Evolutionary conservation across 2,113 vertebrate genomes (phyloP), one percentile per base, ranked within the genome.

Genomic region (Callipepla californica): DNA sequence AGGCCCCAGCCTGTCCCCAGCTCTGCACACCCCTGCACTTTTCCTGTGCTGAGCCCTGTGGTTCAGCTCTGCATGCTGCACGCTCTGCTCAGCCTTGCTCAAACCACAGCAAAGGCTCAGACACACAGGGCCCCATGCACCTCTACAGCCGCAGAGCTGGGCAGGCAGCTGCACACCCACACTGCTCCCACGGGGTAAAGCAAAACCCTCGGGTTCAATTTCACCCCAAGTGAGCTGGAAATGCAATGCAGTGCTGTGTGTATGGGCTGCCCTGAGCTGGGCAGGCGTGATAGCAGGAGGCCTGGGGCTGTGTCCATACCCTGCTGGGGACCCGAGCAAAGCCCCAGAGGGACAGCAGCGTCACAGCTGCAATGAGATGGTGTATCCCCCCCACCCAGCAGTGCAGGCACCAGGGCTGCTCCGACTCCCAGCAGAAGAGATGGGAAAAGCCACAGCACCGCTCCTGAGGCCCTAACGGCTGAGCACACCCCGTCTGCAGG

Each of bases 11-110:
- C 34, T 7, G 0, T 22, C 40, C 85, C 30, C 75, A 32, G 48
- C 7, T n/a, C 45, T 48, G 25, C 0, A 1, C 30, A 28, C 11
- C 2, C 0, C 32, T 0, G 2, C 32, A 38, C 57, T 30, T n/a
- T 6, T 53, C 50, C 17, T n/a, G 42, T 1, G 1, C 57, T 45
- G 48, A 47, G 45, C 34, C 45, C 34, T 5, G 6, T 21, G 26
- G 30, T 21, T 17, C 47, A 85, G 82, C 42, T 85, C 67, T 88
- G 48, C 13, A 38, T 8, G 0, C 7, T 7, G 1, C 57, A 10
- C 0, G 0, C 36, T 30, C 85, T 5, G 55, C 45, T 66, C 30
- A 19, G 25, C n/a, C 0, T 0, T 17, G 59, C 57, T 66, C 57
- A 25, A 6, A 25, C 84, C 51, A 2, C 77, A 93, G 69, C 6